These are phyloP conservation scores for Epirrita christyi DNA, from an alignment of 2,888 invertebrate genomes.

Conservation along the genomic window DNA sequence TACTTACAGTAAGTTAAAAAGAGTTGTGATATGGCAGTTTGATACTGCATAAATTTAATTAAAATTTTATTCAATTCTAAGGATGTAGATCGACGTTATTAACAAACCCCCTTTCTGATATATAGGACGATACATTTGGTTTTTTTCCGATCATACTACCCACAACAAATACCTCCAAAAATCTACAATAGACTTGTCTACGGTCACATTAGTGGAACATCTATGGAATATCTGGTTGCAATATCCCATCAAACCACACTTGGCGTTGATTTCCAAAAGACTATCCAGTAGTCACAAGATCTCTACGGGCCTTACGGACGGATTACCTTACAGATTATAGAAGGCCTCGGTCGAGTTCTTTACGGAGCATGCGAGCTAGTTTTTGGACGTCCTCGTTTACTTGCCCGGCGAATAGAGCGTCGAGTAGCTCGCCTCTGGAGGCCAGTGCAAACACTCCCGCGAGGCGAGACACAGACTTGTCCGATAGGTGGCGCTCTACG, in stretches of 20 bases:
- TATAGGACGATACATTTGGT: constrained; percentile 5
- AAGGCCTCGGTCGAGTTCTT: constrained; percentile 75
- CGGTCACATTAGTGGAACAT: constrained; percentile 1
- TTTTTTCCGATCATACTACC: constrained; percentile 3
- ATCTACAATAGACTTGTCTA: not conserved
- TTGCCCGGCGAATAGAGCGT: constrained; percentile 74
- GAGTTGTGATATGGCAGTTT: not conserved
- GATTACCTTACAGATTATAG: constrained; percentile 66
- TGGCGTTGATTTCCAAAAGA: constrained; percentile 14
- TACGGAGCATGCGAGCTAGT: constrained; percentile 75
- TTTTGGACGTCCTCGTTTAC: constrained; percentile 75
- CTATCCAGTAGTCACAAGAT: constrained; percentile 26
- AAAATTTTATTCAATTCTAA: not conserved
- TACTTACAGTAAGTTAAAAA: no score
- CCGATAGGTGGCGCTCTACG: constrained; percentile 92
- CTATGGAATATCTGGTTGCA: not conserved
- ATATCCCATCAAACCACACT: not conserved
- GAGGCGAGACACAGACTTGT: constrained; percentile 91
- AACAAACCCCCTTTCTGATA: constrained; percentile 6
- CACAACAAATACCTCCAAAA: constrained; percentile 10
- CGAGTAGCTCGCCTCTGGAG: constrained; percentile 72
- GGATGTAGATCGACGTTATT: constrained; percentile 1
- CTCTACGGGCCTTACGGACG: constrained; percentile 57
- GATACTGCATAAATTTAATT: not conserved
- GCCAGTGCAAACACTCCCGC: constrained; percentile 89